Percentiles rank a stretch among this genome's conserved stretches.
These are phyloP conservation scores for Apogon hyalosoma DNA, from an alignment of 2,797 vertebrate genomes.

Conservation along the genomic window DNA sequence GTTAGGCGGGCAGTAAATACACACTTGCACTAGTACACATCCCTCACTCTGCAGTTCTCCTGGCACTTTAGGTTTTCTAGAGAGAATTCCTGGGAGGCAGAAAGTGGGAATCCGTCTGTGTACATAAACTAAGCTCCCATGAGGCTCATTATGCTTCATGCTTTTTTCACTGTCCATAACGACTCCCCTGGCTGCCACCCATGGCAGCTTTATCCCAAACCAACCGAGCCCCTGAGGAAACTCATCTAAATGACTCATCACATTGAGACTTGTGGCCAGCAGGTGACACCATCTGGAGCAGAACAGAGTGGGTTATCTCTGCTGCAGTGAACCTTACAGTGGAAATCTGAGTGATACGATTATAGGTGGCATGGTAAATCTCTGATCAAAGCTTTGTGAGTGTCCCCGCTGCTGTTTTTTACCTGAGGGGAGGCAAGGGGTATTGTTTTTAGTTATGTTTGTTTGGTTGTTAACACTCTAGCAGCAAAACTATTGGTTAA, in stretches of 20 bases:
- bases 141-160: slow-evolving; percentile 70
- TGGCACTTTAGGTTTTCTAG: slow-evolving; percentile 30
- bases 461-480: too few species aligned
- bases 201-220: slow-evolving; percentile 40
- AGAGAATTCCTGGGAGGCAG: slow-evolving; percentile 34
- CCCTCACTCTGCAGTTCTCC: slow-evolving; percentile 4
- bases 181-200: slow-evolving; percentile 49
- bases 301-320: slow-evolving; percentile 8
- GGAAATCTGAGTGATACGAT: neutral
- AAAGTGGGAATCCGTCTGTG: slow-evolving; percentile 40
- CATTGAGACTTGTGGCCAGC: slow-evolving; percentile 31
- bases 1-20: neutral
- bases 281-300: slow-evolving; percentile 59
- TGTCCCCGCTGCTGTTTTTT: too few species aligned
- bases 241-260: slow-evolving; percentile 53
- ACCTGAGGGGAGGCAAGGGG: too few species aligned
- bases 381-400: too few species aligned
- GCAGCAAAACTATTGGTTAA: too few species aligned
- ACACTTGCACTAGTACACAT: slow-evolving; percentile 14
- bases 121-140: slow-evolving; percentile 55
- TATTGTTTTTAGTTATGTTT: too few species aligned
- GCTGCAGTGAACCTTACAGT: neutral
- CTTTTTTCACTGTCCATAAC: slow-evolving; percentile 41
- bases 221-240: slow-evolving; percentile 37
- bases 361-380: neutral